Evolutionary conservation across 2,888 invertebrate species (phyloP).

Genomic region (Lasioglossum oenotherae): DNA sequence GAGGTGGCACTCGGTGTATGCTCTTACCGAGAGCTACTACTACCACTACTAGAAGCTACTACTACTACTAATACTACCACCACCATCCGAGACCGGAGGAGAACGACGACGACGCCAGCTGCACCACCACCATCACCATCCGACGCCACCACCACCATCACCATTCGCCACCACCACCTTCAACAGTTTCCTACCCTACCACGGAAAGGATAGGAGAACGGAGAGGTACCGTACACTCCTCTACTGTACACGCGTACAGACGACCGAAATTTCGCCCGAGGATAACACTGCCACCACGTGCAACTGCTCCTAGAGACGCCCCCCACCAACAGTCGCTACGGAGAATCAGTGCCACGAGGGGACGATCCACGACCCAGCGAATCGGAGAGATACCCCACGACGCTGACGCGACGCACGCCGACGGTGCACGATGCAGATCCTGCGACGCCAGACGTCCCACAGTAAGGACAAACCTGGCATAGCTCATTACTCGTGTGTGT

Average conservation of each 20-base stretch:
- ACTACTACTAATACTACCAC: slow-evolving; percentile 58
- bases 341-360: slow-evolving; percentile 60
- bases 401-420: slow-evolving; percentile 61
- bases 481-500: too few species aligned
- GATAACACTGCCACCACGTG: slow-evolving; percentile 75
- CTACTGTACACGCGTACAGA: slow-evolving; percentile 58
- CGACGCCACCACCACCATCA: slow-evolving; percentile 36
- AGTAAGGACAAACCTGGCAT: too few species aligned
- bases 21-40: slow-evolving; percentile 71
- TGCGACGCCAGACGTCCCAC: background rate
- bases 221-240: slow-evolving; percentile 36
- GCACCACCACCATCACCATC: slow-evolving; percentile 43
- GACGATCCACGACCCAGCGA: slow-evolving; percentile 67
- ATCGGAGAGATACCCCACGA: slow-evolving; percentile 67
- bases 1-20: slow-evolving; percentile 73
- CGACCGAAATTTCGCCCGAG: slow-evolving; percentile 74
- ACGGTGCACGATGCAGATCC: slow-evolving; percentile 36
- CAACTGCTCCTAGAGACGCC: slow-evolving; percentile 72
- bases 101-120: slow-evolving; percentile 16
- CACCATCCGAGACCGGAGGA: slow-evolving; percentile 16
- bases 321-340: slow-evolving; percentile 61
- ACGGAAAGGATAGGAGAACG: slow-evolving; percentile 53
- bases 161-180: slow-evolving; percentile 36
- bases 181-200: slow-evolving; percentile 63
- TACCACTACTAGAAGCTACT: slow-evolving; percentile 57